Percentiles rank a stretch among this genome's conserved stretches.
Evolutionary conservation across 2,113 vertebrate genomes (phyloP).

Genomic region (Heliornis fulica): DNA sequence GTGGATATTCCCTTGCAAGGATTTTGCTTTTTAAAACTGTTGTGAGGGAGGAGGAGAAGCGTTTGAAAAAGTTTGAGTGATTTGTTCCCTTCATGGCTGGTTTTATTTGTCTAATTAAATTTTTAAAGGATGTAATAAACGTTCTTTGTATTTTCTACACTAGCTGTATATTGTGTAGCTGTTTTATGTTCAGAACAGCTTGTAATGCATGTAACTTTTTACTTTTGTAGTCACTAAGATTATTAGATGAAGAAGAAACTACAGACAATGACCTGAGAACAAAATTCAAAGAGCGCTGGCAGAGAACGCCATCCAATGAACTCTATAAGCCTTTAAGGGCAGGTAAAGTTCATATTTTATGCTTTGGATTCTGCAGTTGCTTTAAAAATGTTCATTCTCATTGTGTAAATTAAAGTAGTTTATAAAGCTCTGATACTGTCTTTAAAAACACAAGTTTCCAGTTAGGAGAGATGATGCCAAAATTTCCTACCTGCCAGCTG

Average conservation of each 20-base stretch:
- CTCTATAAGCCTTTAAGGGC: conserved; percentile 92
- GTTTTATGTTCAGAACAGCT: background rate
- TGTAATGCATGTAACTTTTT: background rate
- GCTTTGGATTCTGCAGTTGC: background rate
- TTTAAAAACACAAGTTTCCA: background rate
- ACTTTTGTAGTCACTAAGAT: conserved; percentile 83
- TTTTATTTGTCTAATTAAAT: background rate
- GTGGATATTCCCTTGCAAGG: background rate
- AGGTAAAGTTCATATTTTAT: conserved; percentile 66
- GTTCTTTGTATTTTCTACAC: background rate
- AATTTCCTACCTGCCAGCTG: background rate
- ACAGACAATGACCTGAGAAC: conserved; percentile 91
- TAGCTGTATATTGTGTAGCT: background rate
- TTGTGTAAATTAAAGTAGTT: background rate
- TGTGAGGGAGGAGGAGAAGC: rapidly evolving
- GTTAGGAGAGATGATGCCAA: background rate
- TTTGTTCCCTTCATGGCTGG: background rate
- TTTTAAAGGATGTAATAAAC: background rate
- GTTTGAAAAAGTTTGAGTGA: background rate
- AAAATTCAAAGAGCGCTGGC: conserved; percentile 97
- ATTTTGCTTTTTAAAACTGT: background rate
- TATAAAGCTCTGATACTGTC: background rate
- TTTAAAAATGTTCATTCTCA: background rate
- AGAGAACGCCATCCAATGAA: conserved; percentile 92
- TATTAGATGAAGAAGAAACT: conserved; percentile 90